phyloP scores from a whole-genome alignment of 2,797 vertebrate species.

The Ceryle rudis region DNA sequence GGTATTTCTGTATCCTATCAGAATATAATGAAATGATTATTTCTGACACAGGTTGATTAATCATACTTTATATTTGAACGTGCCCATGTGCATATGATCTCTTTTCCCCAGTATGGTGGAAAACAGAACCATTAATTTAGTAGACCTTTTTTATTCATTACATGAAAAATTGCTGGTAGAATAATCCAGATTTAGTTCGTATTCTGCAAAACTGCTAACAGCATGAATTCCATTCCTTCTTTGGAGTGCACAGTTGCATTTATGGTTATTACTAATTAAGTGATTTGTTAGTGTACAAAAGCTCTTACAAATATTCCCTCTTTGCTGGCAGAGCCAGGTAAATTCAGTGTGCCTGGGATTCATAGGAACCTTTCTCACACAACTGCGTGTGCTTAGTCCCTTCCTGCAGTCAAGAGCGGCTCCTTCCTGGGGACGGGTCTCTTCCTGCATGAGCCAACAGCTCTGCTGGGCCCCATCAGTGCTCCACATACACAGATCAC shows the following conservation, averaged over 20 bases:
- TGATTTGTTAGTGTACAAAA: background rate
- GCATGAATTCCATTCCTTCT: background rate
- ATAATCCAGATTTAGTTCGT: background rate
- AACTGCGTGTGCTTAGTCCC: background rate
- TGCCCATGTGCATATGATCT: background rate
- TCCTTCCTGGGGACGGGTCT: background rate
- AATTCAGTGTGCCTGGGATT: background rate
- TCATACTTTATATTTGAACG: background rate
- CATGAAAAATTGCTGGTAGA: background rate
- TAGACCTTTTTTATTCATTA: background rate
- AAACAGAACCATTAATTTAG: background rate
- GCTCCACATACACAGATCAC: background rate
- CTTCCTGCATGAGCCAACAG: background rate
- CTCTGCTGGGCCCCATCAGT: background rate
- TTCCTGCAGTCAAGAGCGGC: background rate
- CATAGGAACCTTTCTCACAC: background rate
- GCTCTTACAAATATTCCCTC: background rate
- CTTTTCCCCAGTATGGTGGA: background rate
- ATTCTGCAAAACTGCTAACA: background rate
- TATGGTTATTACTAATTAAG: background rate
- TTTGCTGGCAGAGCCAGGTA: background rate
- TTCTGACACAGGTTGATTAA: background rate
- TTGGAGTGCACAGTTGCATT: background rate
- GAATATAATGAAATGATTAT: background rate
- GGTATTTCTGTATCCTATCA: background rate